Evolutionary conservation across 2,113 vertebrate genomes (phyloP).

Genomic region (Periophthalmus modestus): DNA sequence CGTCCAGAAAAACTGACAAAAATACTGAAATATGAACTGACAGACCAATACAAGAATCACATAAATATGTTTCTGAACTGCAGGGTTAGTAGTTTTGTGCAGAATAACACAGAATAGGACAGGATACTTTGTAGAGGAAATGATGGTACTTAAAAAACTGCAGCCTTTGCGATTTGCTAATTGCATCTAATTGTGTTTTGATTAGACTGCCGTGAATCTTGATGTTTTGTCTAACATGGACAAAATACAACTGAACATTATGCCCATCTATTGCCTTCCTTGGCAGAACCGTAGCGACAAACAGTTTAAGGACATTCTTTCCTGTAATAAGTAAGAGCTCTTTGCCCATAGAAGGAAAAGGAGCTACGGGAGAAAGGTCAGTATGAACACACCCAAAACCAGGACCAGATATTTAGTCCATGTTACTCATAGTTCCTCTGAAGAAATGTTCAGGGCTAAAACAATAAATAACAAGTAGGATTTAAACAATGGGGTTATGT

Average conservation of each 20-base stretch:
- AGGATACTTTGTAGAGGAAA: no score
- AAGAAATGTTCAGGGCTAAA: constrained; percentile 2
- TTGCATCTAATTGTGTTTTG: no score
- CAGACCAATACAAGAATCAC: no score
- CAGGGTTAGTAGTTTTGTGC: no score
- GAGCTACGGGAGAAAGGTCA: neutral
- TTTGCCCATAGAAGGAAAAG: constrained; percentile 36
- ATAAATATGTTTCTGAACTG: no score
- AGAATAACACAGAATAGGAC: no score
- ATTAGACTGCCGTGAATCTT: no score
- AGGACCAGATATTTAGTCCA: constrained; percentile 40
- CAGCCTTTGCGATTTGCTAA: no score
- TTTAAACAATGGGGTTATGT: neutral
- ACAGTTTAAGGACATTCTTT: neutral
- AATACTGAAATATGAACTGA: no score
- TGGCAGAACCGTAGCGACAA: neutral
- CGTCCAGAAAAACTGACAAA: no score
- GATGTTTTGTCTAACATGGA: neutral
- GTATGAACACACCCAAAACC: constrained; percentile 13
- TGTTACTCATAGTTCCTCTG: neutral
- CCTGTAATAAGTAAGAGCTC: neutral
- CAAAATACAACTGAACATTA: neutral
- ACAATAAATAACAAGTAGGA: neutral
- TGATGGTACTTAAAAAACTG: no score
- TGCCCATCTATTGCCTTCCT: neutral